Base-by-base conservation (phyloP, 2,797 vertebrate genomes). In the Pantherophis vulpinus region DNA sequence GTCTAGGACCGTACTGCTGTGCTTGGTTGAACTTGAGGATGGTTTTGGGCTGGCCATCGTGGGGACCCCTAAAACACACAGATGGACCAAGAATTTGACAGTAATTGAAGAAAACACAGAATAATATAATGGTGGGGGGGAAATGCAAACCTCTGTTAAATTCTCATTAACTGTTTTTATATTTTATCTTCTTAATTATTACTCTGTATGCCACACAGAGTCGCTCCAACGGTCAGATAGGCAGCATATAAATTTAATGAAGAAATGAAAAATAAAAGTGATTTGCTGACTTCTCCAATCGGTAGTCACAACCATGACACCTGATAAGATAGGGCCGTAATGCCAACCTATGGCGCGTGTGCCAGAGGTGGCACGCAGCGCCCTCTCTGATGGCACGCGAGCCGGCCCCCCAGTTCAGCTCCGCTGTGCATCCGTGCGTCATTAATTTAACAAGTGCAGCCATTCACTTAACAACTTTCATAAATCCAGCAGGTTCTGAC, bases 1-100 rank as follows among this genome's bases (percentile, higher is more conserved):
- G 95, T 97, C 96, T 92, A 96, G 93, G 93, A 88, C 74, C 93
- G 94, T 59, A 92, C 96, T 96, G 91, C 91, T 96, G 91, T 89
- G 95, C 94, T 95, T 3, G 58, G 90, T 89, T 86, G 97, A 95
- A 94, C 20, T 83, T 5, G 94, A 42, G 61, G 96, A 59, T 47
- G 91, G n/a, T 37, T 90, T 93, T 92, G 87, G 92, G 27, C 86
- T 95, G 29, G 87, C 0, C 3, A 87, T 56, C 86, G 70, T 95
- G 6, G 93, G 94, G 95, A 94, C 63, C 93, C 92, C 96, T 97
- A 94, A 94, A 86, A 90, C 88, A 94, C 18, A 83, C 20, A 83
- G 5, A 47, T 12, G 37, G 74, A 47, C 20, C 74, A 83, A 61
- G 56, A 87, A 7, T n/a, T 47, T 79, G 27, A 74, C 42, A 6